These are phyloP conservation scores for Rhyzopertha dominica DNA, from an alignment of 1,140 invertebrate species.

Conservation along the genomic window DNA sequence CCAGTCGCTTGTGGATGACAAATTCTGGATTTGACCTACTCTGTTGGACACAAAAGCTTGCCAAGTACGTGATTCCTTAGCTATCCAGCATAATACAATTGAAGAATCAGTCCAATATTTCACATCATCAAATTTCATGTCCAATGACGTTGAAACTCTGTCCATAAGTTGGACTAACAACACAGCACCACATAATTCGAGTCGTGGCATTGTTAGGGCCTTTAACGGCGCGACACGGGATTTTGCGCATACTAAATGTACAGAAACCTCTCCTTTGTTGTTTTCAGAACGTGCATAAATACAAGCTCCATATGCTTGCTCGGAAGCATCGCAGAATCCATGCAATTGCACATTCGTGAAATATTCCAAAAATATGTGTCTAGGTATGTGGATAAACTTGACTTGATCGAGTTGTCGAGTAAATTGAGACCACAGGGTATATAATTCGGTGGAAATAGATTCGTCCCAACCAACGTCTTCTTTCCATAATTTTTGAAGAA, in stretches of 20 bases:
- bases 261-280: not conserved
- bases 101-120: too few relatives aligned
- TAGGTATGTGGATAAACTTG: conserved; percentile 14
- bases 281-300: conserved; percentile 22
- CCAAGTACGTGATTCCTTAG: too few relatives aligned
- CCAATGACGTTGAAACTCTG: too few relatives aligned
- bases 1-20: conserved; percentile 29
- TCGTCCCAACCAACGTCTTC: conserved; percentile 45
- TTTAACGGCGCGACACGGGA: conserved; percentile 41
- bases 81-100: too few relatives aligned
- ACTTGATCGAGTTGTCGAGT: conserved; percentile 7
- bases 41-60: too few relatives aligned
- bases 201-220: too few relatives aligned
- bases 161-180: too few relatives aligned
- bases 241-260: conserved; percentile 24
- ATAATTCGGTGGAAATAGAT: conserved; percentile 27
- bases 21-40: conserved; percentile 35
- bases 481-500: conserved; percentile 46
- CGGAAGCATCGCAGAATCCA: conserved; percentile 32
- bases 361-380: conserved; percentile 19
- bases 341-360: conserved; percentile 26
- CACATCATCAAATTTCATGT: too few relatives aligned
- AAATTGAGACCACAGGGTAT: conserved; percentile 21
- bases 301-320: conserved; percentile 31
- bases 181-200: too few relatives aligned